Conservation (phyloP, 2,888 invertebrate species). For the Balanococcus diminutus region DNA sequence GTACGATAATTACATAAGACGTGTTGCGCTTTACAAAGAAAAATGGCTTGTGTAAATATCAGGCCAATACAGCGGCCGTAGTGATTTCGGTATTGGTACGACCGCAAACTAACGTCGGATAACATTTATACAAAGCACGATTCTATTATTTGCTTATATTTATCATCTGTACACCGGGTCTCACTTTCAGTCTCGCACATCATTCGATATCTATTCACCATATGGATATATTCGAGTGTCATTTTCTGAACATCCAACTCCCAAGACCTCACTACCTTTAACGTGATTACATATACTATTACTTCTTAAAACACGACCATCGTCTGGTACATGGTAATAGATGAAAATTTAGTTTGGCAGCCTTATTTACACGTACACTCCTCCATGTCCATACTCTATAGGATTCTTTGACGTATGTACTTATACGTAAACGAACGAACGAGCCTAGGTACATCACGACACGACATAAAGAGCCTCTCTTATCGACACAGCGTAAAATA, state of each 20-base stretch:
- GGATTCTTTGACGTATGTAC: not conserved
- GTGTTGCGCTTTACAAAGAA: slow-evolving; percentile 22
- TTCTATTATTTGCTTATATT: slow-evolving; percentile 32
- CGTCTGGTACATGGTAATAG: not conserved
- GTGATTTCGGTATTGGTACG: slow-evolving; percentile 21
- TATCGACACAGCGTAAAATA: not conserved
- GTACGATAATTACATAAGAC: slow-evolving; percentile 37
- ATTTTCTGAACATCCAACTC: not conserved
- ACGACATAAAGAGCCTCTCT: slow-evolving; percentile 20
- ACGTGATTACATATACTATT: not conserved
- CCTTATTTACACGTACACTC: not conserved
- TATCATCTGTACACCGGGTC: not conserved
- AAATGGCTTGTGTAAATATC: slow-evolving; percentile 32
- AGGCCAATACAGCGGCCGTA: not conserved
- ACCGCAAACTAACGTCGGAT: slow-evolving; percentile 23
- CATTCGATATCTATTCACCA: not conserved
- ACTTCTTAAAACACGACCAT: slow-evolving; percentile 15
- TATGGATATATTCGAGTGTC: not conserved
- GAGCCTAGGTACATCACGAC: not conserved
- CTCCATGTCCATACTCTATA: not conserved
- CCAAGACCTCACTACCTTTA: not conserved
- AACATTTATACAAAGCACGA: slow-evolving; percentile 28
- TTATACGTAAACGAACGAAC: not conserved
- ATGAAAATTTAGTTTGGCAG: slow-evolving; percentile 12
- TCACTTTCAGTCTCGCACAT: not conserved